Evolutionary conservation across 1,140 invertebrate species (phyloP).

Genomic region (Rhyzopertha dominica): DNA sequence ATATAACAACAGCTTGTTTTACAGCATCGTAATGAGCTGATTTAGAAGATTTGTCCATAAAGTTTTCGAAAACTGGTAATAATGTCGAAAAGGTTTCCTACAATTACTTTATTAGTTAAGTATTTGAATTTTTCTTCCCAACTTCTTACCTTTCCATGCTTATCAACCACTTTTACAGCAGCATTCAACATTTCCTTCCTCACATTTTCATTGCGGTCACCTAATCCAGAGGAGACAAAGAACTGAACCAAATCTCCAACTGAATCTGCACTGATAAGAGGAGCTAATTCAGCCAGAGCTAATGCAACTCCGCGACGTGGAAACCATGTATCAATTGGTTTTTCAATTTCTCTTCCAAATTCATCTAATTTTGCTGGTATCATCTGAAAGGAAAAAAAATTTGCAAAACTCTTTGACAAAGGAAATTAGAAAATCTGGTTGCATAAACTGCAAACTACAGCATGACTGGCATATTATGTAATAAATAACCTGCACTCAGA

Average conservation of each 20-base stretch:
- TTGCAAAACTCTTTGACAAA: conserved; percentile 1
- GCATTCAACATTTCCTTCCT: conserved; percentile 92
- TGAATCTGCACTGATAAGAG: conserved; percentile 60
- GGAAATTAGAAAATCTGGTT: too few relatives aligned
- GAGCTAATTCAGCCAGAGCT: conserved; percentile 69
- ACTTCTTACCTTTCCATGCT: conserved; percentile 63
- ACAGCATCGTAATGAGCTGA: conserved; percentile 88
- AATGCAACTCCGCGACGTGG: conserved; percentile 82
- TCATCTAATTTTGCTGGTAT: conserved; percentile 83
- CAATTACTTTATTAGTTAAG: conserved; percentile 20
- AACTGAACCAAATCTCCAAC: conserved; percentile 71
- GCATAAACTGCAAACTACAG: too few relatives aligned
- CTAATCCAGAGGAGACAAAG: conserved; percentile 82
- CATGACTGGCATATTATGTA: too few relatives aligned
- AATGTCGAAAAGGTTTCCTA: conserved; percentile 64
- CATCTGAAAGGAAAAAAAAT: conserved; percentile 51
- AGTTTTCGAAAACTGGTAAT: conserved; percentile 84
- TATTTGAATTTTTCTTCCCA: conserved; percentile 1
- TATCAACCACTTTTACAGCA: conserved; percentile 84
- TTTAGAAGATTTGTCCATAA: conserved; percentile 85
- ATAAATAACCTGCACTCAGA: too few relatives aligned
- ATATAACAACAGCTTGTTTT: conserved; percentile 90
- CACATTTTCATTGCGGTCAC: conserved; percentile 79
- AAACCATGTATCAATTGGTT: conserved; percentile 83
- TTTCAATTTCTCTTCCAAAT: conserved; percentile 83